Percentiles rank a stretch among this genome's conserved stretches.
Evolutionary conservation across 2,888 invertebrate genomes (phyloP).

Genomic region (Herminia tarsipennalis): DNA sequence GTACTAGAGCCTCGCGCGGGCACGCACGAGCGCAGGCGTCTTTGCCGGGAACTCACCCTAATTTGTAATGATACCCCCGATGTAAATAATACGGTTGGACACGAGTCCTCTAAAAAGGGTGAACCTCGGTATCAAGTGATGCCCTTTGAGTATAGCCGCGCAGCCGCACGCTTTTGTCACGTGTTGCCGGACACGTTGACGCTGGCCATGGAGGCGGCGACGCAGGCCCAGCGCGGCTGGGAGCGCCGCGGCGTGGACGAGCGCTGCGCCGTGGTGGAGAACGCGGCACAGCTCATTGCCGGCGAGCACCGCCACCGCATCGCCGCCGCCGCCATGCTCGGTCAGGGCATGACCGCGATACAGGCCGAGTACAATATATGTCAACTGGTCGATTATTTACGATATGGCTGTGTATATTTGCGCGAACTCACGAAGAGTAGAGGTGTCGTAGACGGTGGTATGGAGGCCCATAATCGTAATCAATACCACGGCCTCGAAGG

Average conservation of each 20-base stretch:
- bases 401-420: constrained; percentile 90
- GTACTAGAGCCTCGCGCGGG: constrained; percentile 21
- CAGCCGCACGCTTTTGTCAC: constrained; percentile 92
- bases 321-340: constrained; percentile 96
- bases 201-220: constrained; percentile 21
- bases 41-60: constrained; percentile 20
- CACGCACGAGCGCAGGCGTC: constrained; percentile 16
- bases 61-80: constrained; percentile 17
- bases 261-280: constrained; percentile 91
- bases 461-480: constrained; percentile 90
- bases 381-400: constrained; percentile 95
- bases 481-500: constrained; percentile 95
- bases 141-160: constrained; percentile 94
- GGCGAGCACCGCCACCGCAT: constrained; percentile 92
- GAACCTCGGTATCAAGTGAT: constrained; percentile 74
- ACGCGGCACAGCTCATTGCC: constrained; percentile 94
- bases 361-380: constrained; percentile 98
- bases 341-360: constrained; percentile 94
- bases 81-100: constrained; percentile 22
- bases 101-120: constrained; percentile 11
- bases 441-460: constrained; percentile 91
- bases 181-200: constrained; percentile 18
- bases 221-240: constrained; percentile 92
- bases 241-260: constrained; percentile 91
- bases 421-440: constrained; percentile 92